Percentiles rank a stretch among this genome's conserved stretches.
These are phyloP conservation scores for Prosopocoilus inquinatus DNA, from an alignment of 2,888 invertebrate species.

Conservation along the genomic window DNA sequence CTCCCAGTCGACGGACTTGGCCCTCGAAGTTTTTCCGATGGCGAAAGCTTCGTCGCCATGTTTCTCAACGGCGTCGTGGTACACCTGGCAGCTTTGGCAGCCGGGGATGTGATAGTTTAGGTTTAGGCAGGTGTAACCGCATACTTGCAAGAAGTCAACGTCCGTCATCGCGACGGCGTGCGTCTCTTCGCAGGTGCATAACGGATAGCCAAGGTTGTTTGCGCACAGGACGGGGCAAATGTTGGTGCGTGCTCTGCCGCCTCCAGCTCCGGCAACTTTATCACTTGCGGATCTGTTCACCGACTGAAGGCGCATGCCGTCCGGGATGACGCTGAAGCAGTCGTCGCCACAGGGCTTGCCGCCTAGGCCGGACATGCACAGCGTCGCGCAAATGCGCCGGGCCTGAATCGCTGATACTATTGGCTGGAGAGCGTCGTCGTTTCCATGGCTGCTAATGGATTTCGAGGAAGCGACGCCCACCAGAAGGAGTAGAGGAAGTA, in stretches of 20 bases:
- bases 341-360: conserved; percentile 56
- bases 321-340: conserved; percentile 55
- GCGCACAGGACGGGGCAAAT: conserved; percentile 63
- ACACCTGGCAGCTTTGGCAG: conserved; percentile 49
- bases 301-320: conserved; percentile 39
- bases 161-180: conserved; percentile 27
- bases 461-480: conserved; percentile 37
- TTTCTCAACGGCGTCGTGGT: conserved; percentile 7
- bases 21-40: conserved; percentile 1
- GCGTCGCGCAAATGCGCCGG: conserved; percentile 49
- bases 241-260: conserved; percentile 52
- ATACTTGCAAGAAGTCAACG: conserved; percentile 53
- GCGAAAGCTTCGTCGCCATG: conserved; percentile 4
- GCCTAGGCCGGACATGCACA: conserved; percentile 53
- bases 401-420: conserved; percentile 41
- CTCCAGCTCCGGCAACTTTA: conserved; percentile 40
- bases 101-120: conserved; percentile 44
- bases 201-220: conserved; percentile 58
- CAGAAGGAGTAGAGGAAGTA: conserved; percentile 34
- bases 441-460: conserved; percentile 35
- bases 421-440: conserved; percentile 40
- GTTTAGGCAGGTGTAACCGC: conserved; percentile 53
- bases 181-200: conserved; percentile 52
- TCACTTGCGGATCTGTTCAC: conserved; percentile 15
- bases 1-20: conserved; percentile 55